A percentile compares a stretch with the other conserved stretches of the same genome.
These are phyloP conservation scores for Colletes latitarsis DNA, from an alignment of 1,140 invertebrate genomes.

Conservation along the genomic window DNA sequence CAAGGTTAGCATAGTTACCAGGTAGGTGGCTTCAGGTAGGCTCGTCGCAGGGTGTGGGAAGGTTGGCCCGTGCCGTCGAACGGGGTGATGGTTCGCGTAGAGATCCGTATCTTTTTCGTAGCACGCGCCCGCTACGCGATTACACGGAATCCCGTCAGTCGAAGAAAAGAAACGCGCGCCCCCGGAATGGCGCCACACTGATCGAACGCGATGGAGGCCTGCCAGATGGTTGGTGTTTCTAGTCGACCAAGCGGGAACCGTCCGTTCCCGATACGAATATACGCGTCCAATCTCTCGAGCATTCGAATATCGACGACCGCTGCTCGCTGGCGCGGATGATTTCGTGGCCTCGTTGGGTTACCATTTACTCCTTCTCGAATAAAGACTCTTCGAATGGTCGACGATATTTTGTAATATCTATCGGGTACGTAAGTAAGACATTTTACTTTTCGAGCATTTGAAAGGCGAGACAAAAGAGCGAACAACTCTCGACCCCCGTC, in stretches of 20 bases:
- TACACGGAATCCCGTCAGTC: constrained; percentile 49
- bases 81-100: constrained; percentile 43
- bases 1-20: constrained; percentile 58
- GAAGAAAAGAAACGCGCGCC: constrained; percentile 59
- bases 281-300: too few relatives aligned
- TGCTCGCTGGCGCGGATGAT: too few relatives aligned
- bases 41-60: constrained; percentile 50
- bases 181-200: constrained; percentile 38
- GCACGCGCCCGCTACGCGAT: constrained; percentile 60
- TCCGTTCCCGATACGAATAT: too few relatives aligned
- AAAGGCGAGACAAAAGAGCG: too few relatives aligned
- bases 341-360: too few relatives aligned
- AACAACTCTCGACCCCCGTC: too few relatives aligned
- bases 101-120: constrained; percentile 62
- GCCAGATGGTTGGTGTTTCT: constrained; percentile 39
- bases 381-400: too few relatives aligned
- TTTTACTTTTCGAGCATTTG: too few relatives aligned
- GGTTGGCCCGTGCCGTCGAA: constrained; percentile 56
- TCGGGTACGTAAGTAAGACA: too few relatives aligned
- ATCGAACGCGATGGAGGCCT: constrained; percentile 26
- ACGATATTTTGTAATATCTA: too few relatives aligned
- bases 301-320: neutral
- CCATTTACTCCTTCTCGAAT: too few relatives aligned
- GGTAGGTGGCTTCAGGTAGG: constrained; percentile 58
- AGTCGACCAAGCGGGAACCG: neutral